Evolutionary conservation across 2,888 invertebrate species (phyloP).

Genomic region (Uloborus plumipes): DNA sequence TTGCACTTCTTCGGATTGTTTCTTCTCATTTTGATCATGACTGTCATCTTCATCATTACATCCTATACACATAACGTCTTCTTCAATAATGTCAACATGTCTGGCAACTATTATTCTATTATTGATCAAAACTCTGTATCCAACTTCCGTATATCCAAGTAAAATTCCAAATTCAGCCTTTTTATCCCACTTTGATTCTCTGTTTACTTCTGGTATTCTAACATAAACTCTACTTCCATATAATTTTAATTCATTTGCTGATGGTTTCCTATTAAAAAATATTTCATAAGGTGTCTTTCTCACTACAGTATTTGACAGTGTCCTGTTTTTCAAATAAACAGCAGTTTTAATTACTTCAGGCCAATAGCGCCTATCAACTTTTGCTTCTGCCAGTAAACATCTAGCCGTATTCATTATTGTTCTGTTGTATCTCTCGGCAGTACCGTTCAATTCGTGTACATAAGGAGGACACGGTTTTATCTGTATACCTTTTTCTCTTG

Average conservation of each 20-base stretch:
- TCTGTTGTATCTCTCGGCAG: neutral
- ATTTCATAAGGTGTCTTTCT: conserved; percentile 3
- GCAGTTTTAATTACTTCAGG: neutral
- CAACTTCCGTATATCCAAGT: conserved; percentile 6
- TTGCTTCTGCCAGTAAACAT: conserved; percentile 1
- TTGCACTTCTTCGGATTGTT: neutral
- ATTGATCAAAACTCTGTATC: conserved; percentile 2
- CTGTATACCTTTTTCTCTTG: neutral
- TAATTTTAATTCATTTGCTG: neutral
- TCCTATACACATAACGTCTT: neutral
- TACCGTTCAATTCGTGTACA: neutral
- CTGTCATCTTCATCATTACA: conserved; percentile 1
- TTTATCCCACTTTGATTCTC: neutral
- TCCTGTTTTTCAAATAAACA: neutral
- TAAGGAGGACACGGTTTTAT: neutral
- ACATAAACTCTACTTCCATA: neutral
- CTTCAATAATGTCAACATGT: conserved; percentile 8
- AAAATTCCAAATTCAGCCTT: conserved; percentile 5
- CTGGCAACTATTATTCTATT: neutral
- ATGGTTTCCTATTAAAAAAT: neutral
- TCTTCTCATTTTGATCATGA: neutral
- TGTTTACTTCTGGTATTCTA: neutral
- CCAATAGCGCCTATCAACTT: neutral
- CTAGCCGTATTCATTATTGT: neutral
- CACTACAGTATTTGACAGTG: neutral